Evolutionary conservation across 2,888 invertebrate genomes (phyloP).

Genomic region (Diarsia mendica): DNA sequence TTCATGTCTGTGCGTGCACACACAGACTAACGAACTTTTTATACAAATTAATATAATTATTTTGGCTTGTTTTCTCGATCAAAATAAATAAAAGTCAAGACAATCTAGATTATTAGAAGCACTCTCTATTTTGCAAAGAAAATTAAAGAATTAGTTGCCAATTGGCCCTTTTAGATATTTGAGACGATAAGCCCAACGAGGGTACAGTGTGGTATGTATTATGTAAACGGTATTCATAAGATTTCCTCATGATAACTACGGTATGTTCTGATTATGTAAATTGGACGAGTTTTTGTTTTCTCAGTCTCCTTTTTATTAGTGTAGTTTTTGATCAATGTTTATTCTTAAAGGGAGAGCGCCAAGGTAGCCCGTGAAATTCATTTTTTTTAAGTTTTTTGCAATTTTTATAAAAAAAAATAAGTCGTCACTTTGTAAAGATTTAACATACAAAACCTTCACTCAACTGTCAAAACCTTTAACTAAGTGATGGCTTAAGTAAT

Average conservation of each 20-base stretch:
- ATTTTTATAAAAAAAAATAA: too few relatives aligned
- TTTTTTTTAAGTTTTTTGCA: background rate
- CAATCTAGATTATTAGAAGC: conserved; percentile 34
- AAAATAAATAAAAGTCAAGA: conserved; percentile 9
- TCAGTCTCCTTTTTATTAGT: background rate
- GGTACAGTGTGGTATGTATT: conserved; percentile 35
- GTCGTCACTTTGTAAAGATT: too few relatives aligned
- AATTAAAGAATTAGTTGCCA: conserved; percentile 38
- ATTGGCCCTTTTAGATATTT: conserved; percentile 42
- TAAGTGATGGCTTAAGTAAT: too few relatives aligned
- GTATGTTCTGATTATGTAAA: conserved; percentile 12
- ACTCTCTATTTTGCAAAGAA: conserved; percentile 41
- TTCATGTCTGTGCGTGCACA: background rate
- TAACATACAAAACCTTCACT: too few relatives aligned
- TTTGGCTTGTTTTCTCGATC: background rate
- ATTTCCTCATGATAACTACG: conserved; percentile 30
- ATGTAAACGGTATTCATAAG: conserved; percentile 42
- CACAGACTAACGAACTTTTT: background rate
- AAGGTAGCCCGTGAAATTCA: too few relatives aligned
- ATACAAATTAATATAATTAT: background rate
- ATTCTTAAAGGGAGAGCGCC: too few relatives aligned
- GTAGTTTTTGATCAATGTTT: background rate
- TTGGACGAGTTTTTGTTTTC: conserved; percentile 9
- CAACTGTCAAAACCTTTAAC: too few relatives aligned
- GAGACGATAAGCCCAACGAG: conserved; percentile 45